Conservation (phyloP, 1,140 invertebrate species). For the Telenomus remus region DNA sequence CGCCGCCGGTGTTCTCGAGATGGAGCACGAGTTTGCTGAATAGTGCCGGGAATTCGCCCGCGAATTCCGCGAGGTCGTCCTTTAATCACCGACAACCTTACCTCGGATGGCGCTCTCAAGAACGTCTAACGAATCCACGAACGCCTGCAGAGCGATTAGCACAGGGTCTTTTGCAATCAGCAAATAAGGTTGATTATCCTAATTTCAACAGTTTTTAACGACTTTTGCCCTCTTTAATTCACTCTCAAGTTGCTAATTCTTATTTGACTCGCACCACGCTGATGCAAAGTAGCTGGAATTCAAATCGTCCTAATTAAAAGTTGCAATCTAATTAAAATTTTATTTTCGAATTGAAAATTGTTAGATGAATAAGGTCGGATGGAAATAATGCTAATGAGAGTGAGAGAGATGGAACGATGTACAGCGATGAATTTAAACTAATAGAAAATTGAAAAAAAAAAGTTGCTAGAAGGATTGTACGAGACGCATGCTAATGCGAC, state of each 20-base stretch:
- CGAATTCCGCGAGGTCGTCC: slow-evolving; percentile 79
- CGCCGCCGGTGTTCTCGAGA: slow-evolving; percentile 80
- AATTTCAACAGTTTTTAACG: too few relatives aligned
- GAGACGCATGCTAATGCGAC: slow-evolving; percentile 17
- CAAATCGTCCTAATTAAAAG: too few relatives aligned
- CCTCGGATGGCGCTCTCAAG: slow-evolving; percentile 92
- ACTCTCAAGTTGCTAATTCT: not conserved
- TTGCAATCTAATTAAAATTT: too few relatives aligned
- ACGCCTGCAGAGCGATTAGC: slow-evolving; percentile 88
- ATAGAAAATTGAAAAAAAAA: not conserved
- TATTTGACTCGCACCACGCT: not conserved
- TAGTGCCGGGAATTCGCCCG: slow-evolving; percentile 82
- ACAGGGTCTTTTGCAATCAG: slow-evolving; percentile 74
- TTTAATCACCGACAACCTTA: slow-evolving; percentile 85
- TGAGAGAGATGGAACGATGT: not conserved
- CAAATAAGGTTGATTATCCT: slow-evolving; percentile 65
- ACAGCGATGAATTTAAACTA: not conserved
- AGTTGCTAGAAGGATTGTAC: not conserved
- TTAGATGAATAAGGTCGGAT: too few relatives aligned
- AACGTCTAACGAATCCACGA: slow-evolving; percentile 83
- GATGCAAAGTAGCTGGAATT: not conserved
- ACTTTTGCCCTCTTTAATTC: too few relatives aligned
- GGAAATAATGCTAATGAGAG: too few relatives aligned
- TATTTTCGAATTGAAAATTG: too few relatives aligned
- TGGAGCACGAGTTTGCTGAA: slow-evolving; percentile 92